Percentiles rank a stretch among this genome's conserved stretches.
phyloP scores from a whole-genome alignment of 2,113 vertebrate species.

The Amblyornis subalaris region DNA sequence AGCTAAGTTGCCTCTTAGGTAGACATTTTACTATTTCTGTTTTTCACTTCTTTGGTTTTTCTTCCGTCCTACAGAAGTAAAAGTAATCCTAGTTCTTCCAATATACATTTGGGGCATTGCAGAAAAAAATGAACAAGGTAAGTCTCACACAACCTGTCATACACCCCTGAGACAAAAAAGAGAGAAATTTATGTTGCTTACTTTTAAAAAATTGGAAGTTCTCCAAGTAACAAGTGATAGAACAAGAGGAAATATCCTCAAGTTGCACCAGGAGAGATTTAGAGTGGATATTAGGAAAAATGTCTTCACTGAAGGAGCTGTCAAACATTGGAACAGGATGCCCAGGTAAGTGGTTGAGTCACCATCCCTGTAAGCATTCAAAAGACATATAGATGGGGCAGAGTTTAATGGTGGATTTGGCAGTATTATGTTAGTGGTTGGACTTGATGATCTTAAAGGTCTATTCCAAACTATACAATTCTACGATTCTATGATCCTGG shows the following conservation, averaged over 20 bases:
- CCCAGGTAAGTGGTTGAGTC: not conserved
- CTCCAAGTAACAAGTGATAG: not conserved
- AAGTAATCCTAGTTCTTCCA: not conserved
- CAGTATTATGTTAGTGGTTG: not conserved
- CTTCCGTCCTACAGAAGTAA: not conserved
- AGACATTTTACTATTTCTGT: not conserved
- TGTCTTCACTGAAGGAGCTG: not conserved
- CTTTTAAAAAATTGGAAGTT: not conserved
- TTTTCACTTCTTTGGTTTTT: not conserved
- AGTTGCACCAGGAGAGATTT: not conserved
- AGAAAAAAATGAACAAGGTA: not conserved
- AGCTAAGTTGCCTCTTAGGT: not conserved
- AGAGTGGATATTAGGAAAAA: not conserved
- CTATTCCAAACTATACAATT: fast-evolving
- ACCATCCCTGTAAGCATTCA: not conserved
- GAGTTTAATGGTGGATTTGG: not conserved
- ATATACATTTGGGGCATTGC: not conserved
- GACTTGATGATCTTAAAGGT: not conserved
- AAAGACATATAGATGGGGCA: no score
- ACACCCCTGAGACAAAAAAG: not conserved
- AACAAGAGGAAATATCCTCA: not conserved
- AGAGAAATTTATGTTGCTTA: not conserved
- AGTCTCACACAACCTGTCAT: not conserved
- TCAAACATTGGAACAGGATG: not conserved
- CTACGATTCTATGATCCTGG: not conserved